Evolutionary conservation across 2,888 invertebrate genomes (phyloP).

Genomic region (Drosophila neoperkinsi): DNA sequence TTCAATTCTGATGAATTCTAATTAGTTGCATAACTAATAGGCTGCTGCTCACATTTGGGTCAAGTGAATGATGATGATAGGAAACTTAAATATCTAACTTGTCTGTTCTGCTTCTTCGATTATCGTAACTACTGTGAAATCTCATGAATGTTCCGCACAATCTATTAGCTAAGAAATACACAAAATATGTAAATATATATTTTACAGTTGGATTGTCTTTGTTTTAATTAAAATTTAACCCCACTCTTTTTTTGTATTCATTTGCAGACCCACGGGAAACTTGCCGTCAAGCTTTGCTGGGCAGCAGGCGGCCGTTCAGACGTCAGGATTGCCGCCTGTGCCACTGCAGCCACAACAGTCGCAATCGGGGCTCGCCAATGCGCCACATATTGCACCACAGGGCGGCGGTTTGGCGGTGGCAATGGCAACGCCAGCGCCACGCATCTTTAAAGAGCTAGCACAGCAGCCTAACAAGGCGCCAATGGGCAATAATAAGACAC

Average conservation of each 20-base stretch:
- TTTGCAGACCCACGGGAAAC: slow-evolving; percentile 86
- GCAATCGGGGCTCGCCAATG: slow-evolving; percentile 48
- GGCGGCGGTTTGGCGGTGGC: slow-evolving; percentile 83
- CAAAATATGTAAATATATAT: background rate
- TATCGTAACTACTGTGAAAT: background rate
- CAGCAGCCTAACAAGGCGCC: slow-evolving; percentile 73
- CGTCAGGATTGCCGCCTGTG: slow-evolving; percentile 63
- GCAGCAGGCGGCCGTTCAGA: slow-evolving; percentile 69
- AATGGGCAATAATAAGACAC: slow-evolving; percentile 23
- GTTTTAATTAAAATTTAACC: background rate
- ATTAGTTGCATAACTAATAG: slow-evolving; percentile 63
- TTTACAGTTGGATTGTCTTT: background rate
- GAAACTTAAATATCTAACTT: background rate
- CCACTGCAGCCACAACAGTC: slow-evolving; percentile 53
- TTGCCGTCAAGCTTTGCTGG: slow-evolving; percentile 81
- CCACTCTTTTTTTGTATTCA: slow-evolving; percentile 8
- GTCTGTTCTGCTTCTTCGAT: background rate
- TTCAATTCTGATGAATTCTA: slow-evolving; percentile 37
- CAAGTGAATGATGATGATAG: slow-evolving; percentile 11
- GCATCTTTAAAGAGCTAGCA: slow-evolving; percentile 84
- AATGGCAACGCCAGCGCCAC: slow-evolving; percentile 83
- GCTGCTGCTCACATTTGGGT: slow-evolving; percentile 36
- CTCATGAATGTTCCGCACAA: background rate
- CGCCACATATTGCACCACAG: slow-evolving; percentile 41
- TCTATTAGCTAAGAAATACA: no score